Base-by-base conservation (phyloP, 1,140 invertebrate species). In the Aradophagus sp. region DNA sequence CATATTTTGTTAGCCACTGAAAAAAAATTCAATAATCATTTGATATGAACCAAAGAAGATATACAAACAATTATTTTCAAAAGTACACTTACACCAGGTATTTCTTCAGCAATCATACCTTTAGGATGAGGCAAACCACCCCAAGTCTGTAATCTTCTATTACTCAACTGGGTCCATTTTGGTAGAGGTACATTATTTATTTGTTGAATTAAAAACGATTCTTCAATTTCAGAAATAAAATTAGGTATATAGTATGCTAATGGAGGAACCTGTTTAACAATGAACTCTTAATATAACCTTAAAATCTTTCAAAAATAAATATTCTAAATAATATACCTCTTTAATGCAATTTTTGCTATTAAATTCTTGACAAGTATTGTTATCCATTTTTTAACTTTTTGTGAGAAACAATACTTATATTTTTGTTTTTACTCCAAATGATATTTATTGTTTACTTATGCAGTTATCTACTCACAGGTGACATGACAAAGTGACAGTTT, bases 71-170 rank as follows among this genome's bases (percentile, higher is more conserved):
- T 0, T 47, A 48, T 59, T 59, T 5, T 44, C 41, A 45, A n/a
- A 8, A 19, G 39, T 44, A 50, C 52, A 77, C 74, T 77, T 80
- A 90, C 91, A 55, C 81, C 72, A 13, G 97, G 96, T 72, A 99
- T 91, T 68, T 89, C 82, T 84, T 98, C 96, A n/a, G 92, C 90
- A 68, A 98, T 91, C 95, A 98, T 98, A 50, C 97, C 97, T 80
- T 96, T 97, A 1, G 88, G 87, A 83, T 97, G 95, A 3, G 96
- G 96, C 31, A 97, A 86, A 0, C 97, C 97, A 76, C 97, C 97
- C 92, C 97, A 99, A 84, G 99, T 98, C 85, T 99, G 96, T 7
- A 99, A 86, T 71, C 96, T 88, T 63, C 97, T 88, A 81, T 98
- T 93, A 13, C 91, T 91, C 17, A 99, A 87, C 79, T 95, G 93